Evolutionary conservation across 1,140 invertebrate genomes (phyloP).

Genomic region (Euura lappo): DNA sequence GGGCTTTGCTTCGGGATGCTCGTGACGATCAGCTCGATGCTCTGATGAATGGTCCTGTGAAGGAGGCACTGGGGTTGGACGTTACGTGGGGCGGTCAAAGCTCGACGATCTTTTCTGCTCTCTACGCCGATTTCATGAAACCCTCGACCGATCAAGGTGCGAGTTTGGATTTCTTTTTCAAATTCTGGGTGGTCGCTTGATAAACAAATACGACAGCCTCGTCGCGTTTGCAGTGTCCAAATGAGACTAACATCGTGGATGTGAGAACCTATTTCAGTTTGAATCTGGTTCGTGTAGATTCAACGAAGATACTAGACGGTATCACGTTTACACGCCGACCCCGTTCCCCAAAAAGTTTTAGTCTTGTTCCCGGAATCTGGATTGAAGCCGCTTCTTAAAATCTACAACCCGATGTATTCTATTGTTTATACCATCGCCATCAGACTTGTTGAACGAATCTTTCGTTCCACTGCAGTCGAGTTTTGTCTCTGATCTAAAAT

Average conservation of each 20-base stretch:
- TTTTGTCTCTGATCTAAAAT: neutral
- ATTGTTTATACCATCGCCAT: neutral
- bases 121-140: slow-evolving; percentile 83
- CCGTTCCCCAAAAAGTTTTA: neutral
- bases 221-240: neutral
- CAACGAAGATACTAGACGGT: neutral
- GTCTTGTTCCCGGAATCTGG: neutral
- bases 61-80: slow-evolving; percentile 63
- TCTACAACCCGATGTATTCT: slow-evolving; percentile 3
- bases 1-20: slow-evolving; percentile 23
- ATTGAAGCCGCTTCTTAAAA: neutral
- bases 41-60: slow-evolving; percentile 78
- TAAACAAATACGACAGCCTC: slow-evolving; percentile 1
- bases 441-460: slow-evolving; percentile 3
- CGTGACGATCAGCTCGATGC: slow-evolving; percentile 51
- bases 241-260: slow-evolving; percentile 4
- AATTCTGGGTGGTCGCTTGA: slow-evolving; percentile 6
- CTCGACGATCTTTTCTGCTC: slow-evolving; percentile 66
- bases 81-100: slow-evolving; percentile 70
- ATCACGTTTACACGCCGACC: neutral
- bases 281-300: slow-evolving; percentile 3
- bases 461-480: neutral
- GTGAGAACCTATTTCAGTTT: neutral
- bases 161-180: slow-evolving; percentile 19
- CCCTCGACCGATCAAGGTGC: slow-evolving; percentile 74